Evolutionary conservation across 1,140 invertebrate species (phyloP).

Genomic region (Papilio dardanus): DNA sequence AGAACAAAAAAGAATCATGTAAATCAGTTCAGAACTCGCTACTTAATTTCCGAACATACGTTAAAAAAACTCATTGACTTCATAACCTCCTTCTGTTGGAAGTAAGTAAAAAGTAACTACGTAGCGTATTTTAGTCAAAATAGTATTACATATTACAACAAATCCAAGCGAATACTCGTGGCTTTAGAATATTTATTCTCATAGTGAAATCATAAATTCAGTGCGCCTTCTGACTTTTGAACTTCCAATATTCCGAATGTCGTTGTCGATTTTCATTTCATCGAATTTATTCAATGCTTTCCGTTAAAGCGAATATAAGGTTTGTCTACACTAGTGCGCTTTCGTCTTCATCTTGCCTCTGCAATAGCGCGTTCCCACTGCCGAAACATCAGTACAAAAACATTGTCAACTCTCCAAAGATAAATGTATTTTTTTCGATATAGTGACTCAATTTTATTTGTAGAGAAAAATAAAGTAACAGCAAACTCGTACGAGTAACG

Average conservation of each 20-base stretch:
- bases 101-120: no score
- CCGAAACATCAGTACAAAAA: background rate
- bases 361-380: background rate
- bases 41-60: no score
- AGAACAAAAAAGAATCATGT: no score
- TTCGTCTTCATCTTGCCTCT: background rate
- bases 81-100: no score
- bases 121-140: background rate
- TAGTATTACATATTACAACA: background rate
- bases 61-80: no score
- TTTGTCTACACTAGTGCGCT: background rate
- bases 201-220: conserved; percentile 22
- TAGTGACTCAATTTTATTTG: background rate
- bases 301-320: background rate
- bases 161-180: background rate
- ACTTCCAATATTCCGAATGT: conserved; percentile 5
- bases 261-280: conserved; percentile 8
- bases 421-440: background rate
- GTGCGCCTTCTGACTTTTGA: conserved; percentile 6
- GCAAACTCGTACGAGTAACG: background rate
- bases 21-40: no score
- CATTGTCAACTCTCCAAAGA: background rate
- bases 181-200: background rate
- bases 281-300: conserved; percentile 20
- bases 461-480: background rate